Base-by-base conservation (phyloP, 2,888 invertebrate species). In the Gymnosoma rotundatum region DNA sequence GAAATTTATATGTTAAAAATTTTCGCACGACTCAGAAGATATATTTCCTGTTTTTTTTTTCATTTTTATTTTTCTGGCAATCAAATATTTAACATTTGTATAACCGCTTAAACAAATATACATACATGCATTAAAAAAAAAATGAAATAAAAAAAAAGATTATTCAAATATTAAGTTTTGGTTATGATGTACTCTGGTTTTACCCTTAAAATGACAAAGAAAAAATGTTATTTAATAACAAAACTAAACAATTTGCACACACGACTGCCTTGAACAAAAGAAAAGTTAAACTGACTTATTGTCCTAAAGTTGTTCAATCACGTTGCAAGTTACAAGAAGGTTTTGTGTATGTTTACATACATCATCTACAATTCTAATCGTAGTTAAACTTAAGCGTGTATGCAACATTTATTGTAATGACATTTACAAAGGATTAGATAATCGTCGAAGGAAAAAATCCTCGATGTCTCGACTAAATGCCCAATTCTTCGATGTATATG, bases 221-320 rank as follows among this genome's bases (percentile, higher is more conserved):
- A 70, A 45, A 52, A 67, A 63, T 61, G 32, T 45, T 75, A 48
- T 2, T 2, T 79, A 83, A 83, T 80, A 79, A 83, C 75, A 79
- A 76, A 83, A 80, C 66, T 76, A 79, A 83, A 83, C 75, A 83
- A 76, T 75, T 83, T 83, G 61, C 56, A 80, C 76, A 80, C 80
- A 80, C 76, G 76, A 80, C 83, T 76, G 58, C 76, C 60, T 73
- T 14, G 18, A 58, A 8, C 32, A 61, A 63, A 18, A 48, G 18
- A 25, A n/a, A 69, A 74, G 67, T 50, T 25, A 4, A 25, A 25
- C 4, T 7, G 48, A 38, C 60, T 72, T 25, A 21, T 18, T 21
- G 32, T 58, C 54, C 16, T 64, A 54, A 54, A 50, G 32, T 54
- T 60, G 72, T 64, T 54, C 58, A 66, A 75, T 38, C 45, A 70